Evolutionary conservation across 2,797 vertebrate genomes (phyloP).

Genomic region (Staurois parvus): DNA sequence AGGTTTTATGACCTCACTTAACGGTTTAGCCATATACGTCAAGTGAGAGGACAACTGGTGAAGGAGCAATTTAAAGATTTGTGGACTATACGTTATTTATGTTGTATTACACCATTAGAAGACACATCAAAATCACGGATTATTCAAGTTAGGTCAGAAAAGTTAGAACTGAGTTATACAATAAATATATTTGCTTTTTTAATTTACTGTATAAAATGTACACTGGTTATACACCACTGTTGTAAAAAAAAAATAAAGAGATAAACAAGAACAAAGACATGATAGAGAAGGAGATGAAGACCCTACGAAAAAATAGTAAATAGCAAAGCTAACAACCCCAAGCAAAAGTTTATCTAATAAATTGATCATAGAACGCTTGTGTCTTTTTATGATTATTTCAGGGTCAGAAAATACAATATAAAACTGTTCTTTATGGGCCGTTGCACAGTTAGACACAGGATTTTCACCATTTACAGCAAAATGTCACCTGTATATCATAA

Average conservation of each 20-base stretch:
- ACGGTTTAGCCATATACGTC: no score
- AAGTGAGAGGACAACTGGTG: no score
- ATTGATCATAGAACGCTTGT: background rate
- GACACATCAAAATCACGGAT: no score
- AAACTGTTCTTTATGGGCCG: conserved; percentile 25
- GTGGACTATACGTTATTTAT: no score
- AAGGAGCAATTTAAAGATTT: no score
- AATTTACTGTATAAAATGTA: background rate
- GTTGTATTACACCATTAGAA: no score
- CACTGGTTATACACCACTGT: background rate
- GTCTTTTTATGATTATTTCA: conserved; percentile 38
- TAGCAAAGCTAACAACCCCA: conserved; percentile 13
- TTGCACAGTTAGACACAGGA: conserved; percentile 4
- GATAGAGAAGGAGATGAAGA: background rate
- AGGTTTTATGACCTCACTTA: no score
- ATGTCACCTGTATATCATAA: conserved; percentile 42
- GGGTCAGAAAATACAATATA: conserved; percentile 44
- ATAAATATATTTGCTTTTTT: no score
- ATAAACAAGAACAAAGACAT: background rate
- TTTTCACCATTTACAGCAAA: conserved; percentile 39
- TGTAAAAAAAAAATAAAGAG: no score
- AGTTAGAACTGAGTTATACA: no score
- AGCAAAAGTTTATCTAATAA: conserved; percentile 21
- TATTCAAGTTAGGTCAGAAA: no score
- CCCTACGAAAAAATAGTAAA: background rate